phyloP scores from a whole-genome alignment of 2,888 invertebrate species.

The Boloria euphrosyne region DNA sequence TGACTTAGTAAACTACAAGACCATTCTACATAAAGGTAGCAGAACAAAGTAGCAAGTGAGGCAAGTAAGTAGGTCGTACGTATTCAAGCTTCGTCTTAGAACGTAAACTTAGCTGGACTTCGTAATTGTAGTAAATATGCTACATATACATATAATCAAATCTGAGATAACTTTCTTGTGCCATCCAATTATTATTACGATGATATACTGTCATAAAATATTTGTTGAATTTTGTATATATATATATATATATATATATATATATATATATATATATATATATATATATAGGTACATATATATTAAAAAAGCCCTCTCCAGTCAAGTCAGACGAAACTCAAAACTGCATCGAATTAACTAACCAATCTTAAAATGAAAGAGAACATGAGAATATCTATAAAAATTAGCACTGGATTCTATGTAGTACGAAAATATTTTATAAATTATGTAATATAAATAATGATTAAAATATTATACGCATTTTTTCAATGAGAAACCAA shows the following conservation, averaged over 20 bases:
- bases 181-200: background rate
- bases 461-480: background rate
- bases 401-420: background rate
- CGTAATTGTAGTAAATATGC: slow-evolving; percentile 16
- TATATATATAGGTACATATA: no score
- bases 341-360: no score
- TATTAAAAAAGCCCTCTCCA: no score
- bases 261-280: no score
- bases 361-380: no score
- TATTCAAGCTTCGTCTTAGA: slow-evolving; percentile 16
- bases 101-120: slow-evolving; percentile 21
- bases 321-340: no score
- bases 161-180: background rate
- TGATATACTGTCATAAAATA: no score
- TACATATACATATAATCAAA: slow-evolving; percentile 11
- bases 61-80: slow-evolving; percentile 23
- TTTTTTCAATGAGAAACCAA: background rate
- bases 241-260: no score
- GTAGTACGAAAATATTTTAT: background rate
- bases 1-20: slow-evolving; percentile 18
- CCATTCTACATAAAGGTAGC: slow-evolving; percentile 12
- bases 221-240: no score
- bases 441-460: background rate
- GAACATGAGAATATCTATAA: no score
- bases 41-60: slow-evolving; percentile 15